phyloP scores from a whole-genome alignment of 2,888 invertebrate species.

The Carabus problematicus region DNA sequence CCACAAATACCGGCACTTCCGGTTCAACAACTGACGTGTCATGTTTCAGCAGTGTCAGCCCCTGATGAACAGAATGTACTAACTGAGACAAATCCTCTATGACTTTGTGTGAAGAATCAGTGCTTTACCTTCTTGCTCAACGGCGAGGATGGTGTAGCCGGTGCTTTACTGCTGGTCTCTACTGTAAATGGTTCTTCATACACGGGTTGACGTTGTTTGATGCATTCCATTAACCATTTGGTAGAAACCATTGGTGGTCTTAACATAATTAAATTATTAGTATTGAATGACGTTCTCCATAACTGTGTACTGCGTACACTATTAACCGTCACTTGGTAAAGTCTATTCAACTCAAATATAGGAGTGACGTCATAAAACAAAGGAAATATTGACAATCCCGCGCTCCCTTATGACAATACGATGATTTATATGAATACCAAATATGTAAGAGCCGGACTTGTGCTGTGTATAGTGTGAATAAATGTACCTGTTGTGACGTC shows the following conservation, averaged over 20 bases:
- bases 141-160: constrained; percentile 65
- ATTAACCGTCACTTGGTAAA: no score
- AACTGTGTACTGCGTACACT: no score
- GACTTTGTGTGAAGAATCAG: constrained; percentile 14
- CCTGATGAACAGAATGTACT: constrained; percentile 16
- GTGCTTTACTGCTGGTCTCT: constrained; percentile 43
- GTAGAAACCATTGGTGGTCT: constrained; percentile 71
- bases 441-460: not conserved
- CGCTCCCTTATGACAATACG: no score
- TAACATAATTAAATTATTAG: constrained; percentile 50
- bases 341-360: no score
- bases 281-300: no score
- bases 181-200: constrained; percentile 60
- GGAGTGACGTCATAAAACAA: no score
- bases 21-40: constrained; percentile 22
- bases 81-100: not conserved
- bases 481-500: no score
- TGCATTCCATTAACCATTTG: constrained; percentile 80
- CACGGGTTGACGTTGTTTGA: constrained; percentile 67
- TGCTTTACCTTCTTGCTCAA: constrained; percentile 65
- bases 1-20: constrained; percentile 25
- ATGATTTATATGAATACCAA: not conserved
- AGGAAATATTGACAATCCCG: no score
- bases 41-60: constrained; percentile 26
- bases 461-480: no score